These are phyloP conservation scores for Tolmerus cingulatus DNA, from an alignment of 2,888 invertebrate genomes.

Conservation along the genomic window DNA sequence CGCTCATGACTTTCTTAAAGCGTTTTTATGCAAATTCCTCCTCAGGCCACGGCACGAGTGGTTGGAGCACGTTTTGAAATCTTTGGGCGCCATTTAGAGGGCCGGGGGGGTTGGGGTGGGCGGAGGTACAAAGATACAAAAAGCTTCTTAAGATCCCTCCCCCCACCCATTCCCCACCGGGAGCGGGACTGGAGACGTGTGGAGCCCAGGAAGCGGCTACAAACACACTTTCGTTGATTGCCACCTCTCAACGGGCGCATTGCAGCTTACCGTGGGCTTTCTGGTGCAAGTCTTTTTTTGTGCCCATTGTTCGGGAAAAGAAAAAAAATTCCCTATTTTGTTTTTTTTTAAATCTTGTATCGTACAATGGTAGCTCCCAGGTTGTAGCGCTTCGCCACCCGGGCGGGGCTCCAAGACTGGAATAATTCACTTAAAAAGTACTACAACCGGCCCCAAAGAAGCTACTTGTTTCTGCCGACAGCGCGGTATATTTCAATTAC, in stretches of 20 bases:
- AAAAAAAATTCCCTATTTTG: background rate
- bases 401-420: background rate
- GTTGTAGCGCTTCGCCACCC: background rate
- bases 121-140: background rate
- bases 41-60: background rate
- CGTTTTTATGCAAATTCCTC: conserved; percentile 31
- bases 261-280: background rate
- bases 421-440: conserved; percentile 32
- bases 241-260: conserved; percentile 13
- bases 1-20: conserved; percentile 25
- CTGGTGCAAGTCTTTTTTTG: background rate
- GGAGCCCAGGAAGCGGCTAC: background rate
- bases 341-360: no score
- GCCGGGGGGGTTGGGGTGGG: background rate
- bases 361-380: background rate
- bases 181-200: background rate
- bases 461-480: conserved; percentile 34
- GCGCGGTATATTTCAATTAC: conserved; percentile 33
- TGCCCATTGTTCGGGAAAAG: background rate
- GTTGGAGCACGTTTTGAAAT: conserved; percentile 1
- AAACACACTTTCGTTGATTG: conserved; percentile 25
- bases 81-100: conserved; percentile 7
- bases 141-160: background rate
- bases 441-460: background rate
- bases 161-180: no score